Conservation (phyloP, 2,888 invertebrate genomes). For the Eupeodes latifasciatus region DNA sequence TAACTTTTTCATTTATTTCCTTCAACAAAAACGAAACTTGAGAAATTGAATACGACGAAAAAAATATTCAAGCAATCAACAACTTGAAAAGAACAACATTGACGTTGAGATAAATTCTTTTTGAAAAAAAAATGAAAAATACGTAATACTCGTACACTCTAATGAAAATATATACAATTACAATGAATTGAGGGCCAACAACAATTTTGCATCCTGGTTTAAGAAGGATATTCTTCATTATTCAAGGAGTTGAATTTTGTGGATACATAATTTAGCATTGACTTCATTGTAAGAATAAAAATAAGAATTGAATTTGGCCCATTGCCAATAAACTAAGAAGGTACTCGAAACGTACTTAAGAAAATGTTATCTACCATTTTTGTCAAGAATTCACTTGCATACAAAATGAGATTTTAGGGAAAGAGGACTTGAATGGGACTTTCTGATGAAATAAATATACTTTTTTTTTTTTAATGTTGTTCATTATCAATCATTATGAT, state of each 20-base stretch:
- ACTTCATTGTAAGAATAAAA: conserved; percentile 75
- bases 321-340: conserved; percentile 30
- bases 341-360: neutral
- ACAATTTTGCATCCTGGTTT: conserved; percentile 30
- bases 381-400: conserved; percentile 44
- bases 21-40: neutral
- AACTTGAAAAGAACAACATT: conserved; percentile 49
- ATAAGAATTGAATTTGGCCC: conserved; percentile 65
- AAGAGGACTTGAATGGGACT: conserved; percentile 29
- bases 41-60: conserved; percentile 9
- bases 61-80: conserved; percentile 55
- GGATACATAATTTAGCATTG: conserved; percentile 58
- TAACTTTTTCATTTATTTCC: conserved; percentile 7
- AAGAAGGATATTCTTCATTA: conserved; percentile 21
- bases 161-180: conserved; percentile 70
- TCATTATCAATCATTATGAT: conserved; percentile 49
- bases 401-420: conserved; percentile 4
- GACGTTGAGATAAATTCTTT: neutral
- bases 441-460: conserved; percentile 4
- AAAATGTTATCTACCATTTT: conserved; percentile 4
- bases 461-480: conserved; percentile 18
- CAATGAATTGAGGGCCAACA: conserved; percentile 32
- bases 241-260: conserved; percentile 58
- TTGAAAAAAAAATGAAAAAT: neutral
- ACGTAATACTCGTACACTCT: conserved; percentile 23